Evolutionary conservation across 2,113 vertebrate genomes (phyloP), one percentile per base, ranked within the genome.

Genomic region (Myiozetetes cayanensis): DNA sequence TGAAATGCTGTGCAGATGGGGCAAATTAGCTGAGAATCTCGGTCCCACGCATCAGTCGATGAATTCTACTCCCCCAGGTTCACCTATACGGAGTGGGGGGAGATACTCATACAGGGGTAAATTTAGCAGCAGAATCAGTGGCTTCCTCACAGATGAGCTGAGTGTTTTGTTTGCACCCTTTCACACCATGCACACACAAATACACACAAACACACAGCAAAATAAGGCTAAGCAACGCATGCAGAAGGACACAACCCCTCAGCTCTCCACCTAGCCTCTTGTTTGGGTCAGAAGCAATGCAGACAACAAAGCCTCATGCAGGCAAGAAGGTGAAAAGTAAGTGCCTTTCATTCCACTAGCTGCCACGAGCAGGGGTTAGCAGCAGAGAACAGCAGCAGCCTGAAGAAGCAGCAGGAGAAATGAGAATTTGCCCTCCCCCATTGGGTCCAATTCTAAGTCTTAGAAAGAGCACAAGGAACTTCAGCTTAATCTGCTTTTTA

Each of bases 341-440:
- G 52, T 52, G 89, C 37, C 41, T 89, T 71, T 93, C 79, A 79
- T 96, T 93, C 58, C 66, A 93, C 81, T 86, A 94, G 61, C 75
- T 96, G 66, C 88, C 81, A 74, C 12, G 43, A 96, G 86, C 75
- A 75, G 50, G 55, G 35, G 87, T 94, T 96, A 96, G 95, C 91
- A 71, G 62, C 71, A 91, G 50, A 93, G 47, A 83, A 88, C 27
- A 96, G 88, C 61, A 71, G 62, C 68, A 78, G 66, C 79, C 61
- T 87, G 30, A 93, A 89, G 79, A 58, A 94, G 90, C 87, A 95
- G 81, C 72, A 85, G 68, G 35, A 94, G 62, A 94, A 93, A 90
- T 9, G 17, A 95, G 52, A 88, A 87, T 67, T 71, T n/a, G 68
- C 70, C 59, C 84, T 94, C 76, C 78, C 70, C 44, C 58, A 27